These are phyloP conservation scores for Paramisgurnus dabryanus DNA, from an alignment of 2,113 vertebrate species.

Conservation along the genomic window DNA sequence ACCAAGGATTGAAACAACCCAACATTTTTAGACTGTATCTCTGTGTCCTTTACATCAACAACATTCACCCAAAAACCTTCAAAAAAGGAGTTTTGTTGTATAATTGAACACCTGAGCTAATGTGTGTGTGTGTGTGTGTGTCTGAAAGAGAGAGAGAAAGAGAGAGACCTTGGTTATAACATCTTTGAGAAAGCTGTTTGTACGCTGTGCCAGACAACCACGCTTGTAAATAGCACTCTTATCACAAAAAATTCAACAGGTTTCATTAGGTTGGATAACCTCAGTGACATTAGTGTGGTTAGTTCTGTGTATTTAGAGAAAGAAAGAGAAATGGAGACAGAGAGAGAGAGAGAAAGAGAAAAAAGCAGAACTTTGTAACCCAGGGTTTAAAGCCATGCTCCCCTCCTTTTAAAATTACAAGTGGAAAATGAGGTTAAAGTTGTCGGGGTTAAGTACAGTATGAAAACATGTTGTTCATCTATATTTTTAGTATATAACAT, in stretches of 20 bases:
- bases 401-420: neutral
- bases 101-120: conserved; percentile 15
- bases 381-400: neutral
- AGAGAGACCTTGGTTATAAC: neutral
- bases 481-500: neutral
- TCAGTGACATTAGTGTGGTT: no score
- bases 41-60: no score
- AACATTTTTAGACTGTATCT: no score
- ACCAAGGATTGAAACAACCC: no score
- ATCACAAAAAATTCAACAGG: no score
- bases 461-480: neutral
- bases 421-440: neutral
- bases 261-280: no score
- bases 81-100: neutral
- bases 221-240: neutral
- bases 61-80: neutral
- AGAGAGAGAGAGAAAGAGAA: conserved; percentile 12
- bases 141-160: neutral
- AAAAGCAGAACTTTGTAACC: neutral
- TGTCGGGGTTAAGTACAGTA: neutral
- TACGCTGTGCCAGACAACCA: neutral
- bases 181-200: neutral
- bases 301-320: neutral
- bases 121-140: neutral
- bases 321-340: neutral